A percentile compares a stretch with the other conserved stretches of the same genome.
phyloP scores from a whole-genome alignment of 2,113 vertebrate genomes.

The Zeus faber region DNA sequence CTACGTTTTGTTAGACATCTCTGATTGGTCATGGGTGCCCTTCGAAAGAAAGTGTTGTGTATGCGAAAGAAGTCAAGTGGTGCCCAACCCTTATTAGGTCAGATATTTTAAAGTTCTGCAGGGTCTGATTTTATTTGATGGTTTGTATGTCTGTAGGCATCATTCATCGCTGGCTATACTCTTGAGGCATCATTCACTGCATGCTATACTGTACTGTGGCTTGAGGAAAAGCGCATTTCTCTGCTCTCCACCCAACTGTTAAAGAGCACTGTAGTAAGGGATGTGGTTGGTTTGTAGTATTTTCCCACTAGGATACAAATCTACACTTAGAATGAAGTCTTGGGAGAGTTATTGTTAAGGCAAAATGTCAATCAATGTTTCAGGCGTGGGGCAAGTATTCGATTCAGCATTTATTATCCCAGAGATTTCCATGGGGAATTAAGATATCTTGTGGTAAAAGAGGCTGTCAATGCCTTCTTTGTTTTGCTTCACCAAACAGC shows the following conservation, averaged over 20 bases:
- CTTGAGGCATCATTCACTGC: conserved; percentile 11
- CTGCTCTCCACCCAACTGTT: conserved; percentile 12
- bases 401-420: conserved; percentile 9
- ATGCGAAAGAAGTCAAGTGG: not conserved
- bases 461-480: conserved; percentile 11
- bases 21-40: not conserved
- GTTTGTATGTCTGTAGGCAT: not conserved
- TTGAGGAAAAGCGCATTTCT: conserved; percentile 1
- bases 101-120: not conserved
- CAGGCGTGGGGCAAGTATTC: not conserved
- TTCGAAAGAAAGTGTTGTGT: not conserved
- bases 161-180: conserved; percentile 12
- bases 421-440: conserved; percentile 2
- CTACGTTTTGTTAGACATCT: not conserved
- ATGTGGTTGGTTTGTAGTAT: conserved; percentile 4
- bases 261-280: not conserved
- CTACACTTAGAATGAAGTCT: not conserved
- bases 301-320: not conserved
- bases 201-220: conserved; percentile 10
- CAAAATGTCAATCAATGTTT: conserved; percentile 9
- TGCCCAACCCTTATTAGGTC: conserved; percentile 11
- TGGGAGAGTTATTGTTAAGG: not conserved
- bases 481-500: not conserved
- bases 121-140: not conserved
- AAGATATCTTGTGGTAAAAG: not conserved